Base-by-base conservation (phyloP, 2,113 vertebrate genomes). In the Daboia siamensis region DNA sequence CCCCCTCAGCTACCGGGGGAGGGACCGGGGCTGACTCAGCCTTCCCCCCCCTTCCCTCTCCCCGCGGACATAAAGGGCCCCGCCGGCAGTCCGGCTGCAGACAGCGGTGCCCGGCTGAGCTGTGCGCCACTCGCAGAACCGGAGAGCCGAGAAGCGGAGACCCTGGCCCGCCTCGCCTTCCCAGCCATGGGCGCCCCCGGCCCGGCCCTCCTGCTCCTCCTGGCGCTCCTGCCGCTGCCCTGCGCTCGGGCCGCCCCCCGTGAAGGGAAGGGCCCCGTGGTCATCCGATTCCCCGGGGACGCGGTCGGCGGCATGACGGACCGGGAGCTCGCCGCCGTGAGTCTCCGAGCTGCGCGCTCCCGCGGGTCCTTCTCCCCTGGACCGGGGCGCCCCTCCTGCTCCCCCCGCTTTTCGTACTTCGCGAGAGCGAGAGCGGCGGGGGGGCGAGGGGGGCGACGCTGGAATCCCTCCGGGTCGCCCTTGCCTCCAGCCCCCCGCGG, bases 221-320 rank as follows among this genome's bases (percentile, higher is more conserved):
- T 91, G 33, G 95, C 93, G 90, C 92, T 96, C 39, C 92, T 96
- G 91, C 92, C 94, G 0, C 44, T 88, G 51, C 90, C 57, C 91
- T 94, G 95, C 56, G 0, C 23, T 57, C 0, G 2, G 0, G 95
- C 96, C 0, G 93, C 92, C 2, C 94, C 93, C 0, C 93, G 96
- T 1, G 94, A 96, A 93, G 46, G 10, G 90, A 94, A 93, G 88
- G 94, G 92, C 0, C 96, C 93, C n/a, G 92, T 97, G 0, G 86
- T 96, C 69, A 97, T 99, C 94, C 97, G 90, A 91, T 99, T 99
- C 96, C 98, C 98, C 0, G 98, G 98, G 91, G 98, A 99, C 88
- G 94, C 98, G 95, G 23, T 97, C 94, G 98, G 96, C 94, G 95
- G 97, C 74, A 74, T 96, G 95, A 98, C 97, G 1, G 97, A 98